Evolutionary conservation across 2,888 invertebrate genomes (phyloP), one percentile per base, ranked within the genome.

Genomic region (Cheilosia variabilis): DNA sequence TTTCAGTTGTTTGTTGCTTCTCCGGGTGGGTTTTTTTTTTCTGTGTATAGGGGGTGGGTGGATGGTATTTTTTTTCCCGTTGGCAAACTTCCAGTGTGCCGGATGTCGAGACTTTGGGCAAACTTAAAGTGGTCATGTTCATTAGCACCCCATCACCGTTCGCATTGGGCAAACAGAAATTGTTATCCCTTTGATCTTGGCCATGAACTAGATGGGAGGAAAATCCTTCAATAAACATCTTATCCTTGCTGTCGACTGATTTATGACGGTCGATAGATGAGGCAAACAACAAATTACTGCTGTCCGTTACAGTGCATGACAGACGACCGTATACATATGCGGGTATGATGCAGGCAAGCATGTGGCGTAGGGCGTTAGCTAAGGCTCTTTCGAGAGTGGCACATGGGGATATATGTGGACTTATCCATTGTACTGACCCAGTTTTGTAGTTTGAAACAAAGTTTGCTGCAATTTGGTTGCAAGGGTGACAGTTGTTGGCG

Each of bases 121-220:
- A 77, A 73, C 78, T 78, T 72, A 66, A 62, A 79, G 75, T 84
- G 79, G 84, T 79, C 84, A 84, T 79, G 84, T 84, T 84, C 84
- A 84, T 84, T 84, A 84, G 79, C 84, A 84, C 84, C 79, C 79
- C 47, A 79, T 79, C 84, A 79, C 66, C 71, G 45, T 47, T 62
- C 72, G 62, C 72, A 72, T 55, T 77, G 66, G 53, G 41, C 72
- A 73, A 75, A 73, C 62, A 73, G 50, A 84, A 79, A 71, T 76
- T 71, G 68, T 84, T 84, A 84, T 84, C 84, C 84, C 66, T 84
- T 84, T 84, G 84, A 84, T 84, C 84, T 84, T 79, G 75, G 79
- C 84, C 84, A 84, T 75, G 75, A 73, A 62, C 72, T 52, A 10
- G 65, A 22, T 41, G 47, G 27, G 24, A 24, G 27, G 19, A 50